Evolutionary conservation across 2,888 invertebrate genomes (phyloP), one percentile per base, ranked within the genome.

Genomic region (Papilio demoleus): DNA sequence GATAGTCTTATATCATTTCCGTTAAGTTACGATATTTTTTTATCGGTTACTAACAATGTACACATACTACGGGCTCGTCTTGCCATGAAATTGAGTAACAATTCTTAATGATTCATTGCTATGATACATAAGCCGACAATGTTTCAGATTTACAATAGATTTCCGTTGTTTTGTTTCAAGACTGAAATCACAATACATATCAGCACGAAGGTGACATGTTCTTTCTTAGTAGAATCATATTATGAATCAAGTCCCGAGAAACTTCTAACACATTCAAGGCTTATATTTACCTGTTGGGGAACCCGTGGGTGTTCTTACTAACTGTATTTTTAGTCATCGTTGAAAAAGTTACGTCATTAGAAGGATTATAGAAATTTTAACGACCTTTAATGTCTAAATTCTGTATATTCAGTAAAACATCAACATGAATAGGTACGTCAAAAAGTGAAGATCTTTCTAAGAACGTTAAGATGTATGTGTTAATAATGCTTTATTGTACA

Each of bases 11-110:
- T 66, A 65, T 45, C 34, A 70, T 64, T 74, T 73, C 67, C 73
- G 73, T 63, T 71, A 63, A 63, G 11, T 27, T 24, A 66, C 27
- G n/a, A 47, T 58, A 67, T 69, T 66, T 65, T 70, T 47, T 73
- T 71, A 72, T 67, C 68, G 36, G 67, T 40, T 69, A 81, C 72
- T 80, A 80, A 82, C 74, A 76, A 71, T 68, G 76, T 74, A 79
- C 79, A 80, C 75, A 78, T 58, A 74, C 76, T 74, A 77, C 67
- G 71, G 77, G 74, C 74, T 70, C 68, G 78, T 68, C 79, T 73
- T 66, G 70, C 75, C 73, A 72, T 77, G 75, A 81, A 80, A 75
- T 81, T 84, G 81, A 81, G 75, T 82, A 83, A 81, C 65, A 73
- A 40, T 47, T 27, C 58, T 38, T 36, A 70, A 74, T 75, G 76